Evolutionary conservation across 2,113 vertebrate species (phyloP).

Genomic region (Leptocoma aspasia): DNA sequence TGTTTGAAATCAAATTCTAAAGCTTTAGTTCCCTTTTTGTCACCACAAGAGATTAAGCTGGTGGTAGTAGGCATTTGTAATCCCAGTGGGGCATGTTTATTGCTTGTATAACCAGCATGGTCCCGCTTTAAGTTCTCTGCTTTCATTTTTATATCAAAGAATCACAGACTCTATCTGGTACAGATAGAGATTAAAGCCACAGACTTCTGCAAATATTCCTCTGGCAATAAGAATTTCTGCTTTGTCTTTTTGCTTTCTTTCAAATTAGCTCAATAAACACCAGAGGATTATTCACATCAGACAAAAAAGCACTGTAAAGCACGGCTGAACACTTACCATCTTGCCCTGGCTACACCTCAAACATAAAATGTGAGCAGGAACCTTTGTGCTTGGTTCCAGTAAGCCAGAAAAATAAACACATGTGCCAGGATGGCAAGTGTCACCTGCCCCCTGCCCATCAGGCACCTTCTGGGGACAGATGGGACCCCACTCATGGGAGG

Average conservation of each 20-base stretch:
- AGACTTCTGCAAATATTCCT: not conserved
- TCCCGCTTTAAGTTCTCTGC: not conserved
- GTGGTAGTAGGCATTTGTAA: not conserved
- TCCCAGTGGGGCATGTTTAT: not conserved
- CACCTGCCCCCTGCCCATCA: not conserved
- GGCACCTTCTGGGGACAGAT: not conserved
- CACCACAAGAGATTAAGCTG: not conserved
- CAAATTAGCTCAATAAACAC: not conserved
- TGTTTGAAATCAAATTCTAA: not conserved
- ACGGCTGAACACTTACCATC: not conserved
- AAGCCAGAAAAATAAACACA: not conserved
- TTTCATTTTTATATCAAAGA: not conserved
- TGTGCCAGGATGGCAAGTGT: not conserved
- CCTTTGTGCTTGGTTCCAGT: not conserved
- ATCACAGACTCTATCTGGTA: not conserved
- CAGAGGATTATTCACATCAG: not conserved
- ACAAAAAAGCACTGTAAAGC: not conserved
- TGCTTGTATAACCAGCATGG: not conserved
- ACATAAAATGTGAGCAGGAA: not conserved
- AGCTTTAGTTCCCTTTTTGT: not conserved
- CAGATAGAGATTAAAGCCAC: not conserved
- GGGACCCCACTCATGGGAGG: fast-evolving
- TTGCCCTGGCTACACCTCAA: not conserved
- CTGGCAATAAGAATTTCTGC: not conserved
- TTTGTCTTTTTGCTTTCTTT: not conserved